These are phyloP conservation scores for Callyntrura sp. DNA, from an alignment of 2,888 invertebrate genomes.

Conservation along the genomic window DNA sequence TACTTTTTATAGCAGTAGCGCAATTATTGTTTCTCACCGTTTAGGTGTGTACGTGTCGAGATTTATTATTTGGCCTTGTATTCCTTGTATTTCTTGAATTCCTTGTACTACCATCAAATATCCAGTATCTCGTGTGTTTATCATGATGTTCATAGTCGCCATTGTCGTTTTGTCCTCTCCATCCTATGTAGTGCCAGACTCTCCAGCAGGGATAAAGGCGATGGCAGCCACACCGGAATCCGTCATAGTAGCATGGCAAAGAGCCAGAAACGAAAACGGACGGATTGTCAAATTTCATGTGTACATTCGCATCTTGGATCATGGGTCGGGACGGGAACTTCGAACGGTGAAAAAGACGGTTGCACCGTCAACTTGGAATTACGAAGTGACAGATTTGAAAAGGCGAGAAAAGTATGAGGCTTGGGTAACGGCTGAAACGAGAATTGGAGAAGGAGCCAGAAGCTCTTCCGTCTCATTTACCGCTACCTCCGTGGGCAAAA, in stretches of 20 bases:
- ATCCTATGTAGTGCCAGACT: slow-evolving; percentile 90
- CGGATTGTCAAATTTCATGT: slow-evolving; percentile 91
- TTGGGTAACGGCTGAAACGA: slow-evolving; percentile 82
- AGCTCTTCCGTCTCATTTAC: slow-evolving; percentile 75
- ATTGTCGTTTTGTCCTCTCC: slow-evolving; percentile 3
- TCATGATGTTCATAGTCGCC: slow-evolving; percentile 29
- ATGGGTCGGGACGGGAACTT: slow-evolving; percentile 78
- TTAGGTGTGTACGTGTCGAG: neutral
- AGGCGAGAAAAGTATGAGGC: slow-evolving; percentile 81
- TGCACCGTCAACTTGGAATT: slow-evolving; percentile 78
- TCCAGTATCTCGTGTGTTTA: slow-evolving; percentile 34
- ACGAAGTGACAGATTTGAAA: slow-evolving; percentile 83
- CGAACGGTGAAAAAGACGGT: slow-evolving; percentile 80
- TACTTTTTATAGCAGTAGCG: neutral
- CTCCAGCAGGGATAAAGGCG: slow-evolving; percentile 92
- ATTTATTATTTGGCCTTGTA: slow-evolving; percentile 35
- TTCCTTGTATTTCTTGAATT: neutral
- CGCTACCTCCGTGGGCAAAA: slow-evolving; percentile 70
- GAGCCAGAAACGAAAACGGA: slow-evolving; percentile 91
- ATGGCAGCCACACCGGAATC: slow-evolving; percentile 91
- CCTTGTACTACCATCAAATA: too few species aligned
- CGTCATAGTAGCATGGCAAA: slow-evolving; percentile 91
- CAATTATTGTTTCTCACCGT: neutral
- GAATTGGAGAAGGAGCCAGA: slow-evolving; percentile 80
- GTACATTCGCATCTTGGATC: slow-evolving; percentile 86